phyloP scores from a whole-genome alignment of 2,113 vertebrate genomes.

The Galeopterus variegatus region DNA sequence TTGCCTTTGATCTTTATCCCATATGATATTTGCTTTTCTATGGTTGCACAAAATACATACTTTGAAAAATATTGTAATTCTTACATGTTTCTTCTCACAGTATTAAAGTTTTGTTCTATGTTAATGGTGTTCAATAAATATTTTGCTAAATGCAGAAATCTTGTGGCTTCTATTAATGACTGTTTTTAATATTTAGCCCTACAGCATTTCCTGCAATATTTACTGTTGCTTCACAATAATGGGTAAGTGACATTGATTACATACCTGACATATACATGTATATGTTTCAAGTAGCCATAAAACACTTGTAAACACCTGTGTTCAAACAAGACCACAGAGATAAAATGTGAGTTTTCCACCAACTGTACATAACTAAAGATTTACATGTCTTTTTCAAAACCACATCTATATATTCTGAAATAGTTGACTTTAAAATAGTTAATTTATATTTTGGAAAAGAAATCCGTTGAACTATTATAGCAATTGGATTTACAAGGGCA shows the following conservation, averaged over 20 bases:
- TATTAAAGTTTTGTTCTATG: conserved; percentile 71
- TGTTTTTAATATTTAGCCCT: conserved; percentile 54
- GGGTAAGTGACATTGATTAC: conserved; percentile 64
- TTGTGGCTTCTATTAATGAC: conserved; percentile 58
- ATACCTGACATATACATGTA: conserved; percentile 58
- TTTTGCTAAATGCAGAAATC: conserved; percentile 71
- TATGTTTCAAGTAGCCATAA: conserved; percentile 72
- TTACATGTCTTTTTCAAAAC: background rate
- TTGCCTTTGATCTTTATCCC: background rate
- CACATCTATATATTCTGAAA: background rate
- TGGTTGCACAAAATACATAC: conserved; percentile 4
- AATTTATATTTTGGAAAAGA: conserved; percentile 17
- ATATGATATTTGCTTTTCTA: background rate
- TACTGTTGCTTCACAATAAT: conserved; percentile 59
- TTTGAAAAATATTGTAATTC: conserved; percentile 52
- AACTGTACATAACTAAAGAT: conserved; percentile 18
- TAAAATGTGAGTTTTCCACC: background rate
- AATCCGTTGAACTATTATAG: background rate
- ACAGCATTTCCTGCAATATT: conserved; percentile 79
- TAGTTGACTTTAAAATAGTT: background rate
- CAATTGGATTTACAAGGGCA: background rate
- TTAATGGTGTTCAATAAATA: conserved; percentile 78
- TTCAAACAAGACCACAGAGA: conserved; percentile 47
- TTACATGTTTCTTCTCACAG: conserved; percentile 61
- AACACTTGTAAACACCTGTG: conserved; percentile 68